Evolutionary conservation across 2,888 invertebrate species (phyloP).

Genomic region (Deroplatys truncata): DNA sequence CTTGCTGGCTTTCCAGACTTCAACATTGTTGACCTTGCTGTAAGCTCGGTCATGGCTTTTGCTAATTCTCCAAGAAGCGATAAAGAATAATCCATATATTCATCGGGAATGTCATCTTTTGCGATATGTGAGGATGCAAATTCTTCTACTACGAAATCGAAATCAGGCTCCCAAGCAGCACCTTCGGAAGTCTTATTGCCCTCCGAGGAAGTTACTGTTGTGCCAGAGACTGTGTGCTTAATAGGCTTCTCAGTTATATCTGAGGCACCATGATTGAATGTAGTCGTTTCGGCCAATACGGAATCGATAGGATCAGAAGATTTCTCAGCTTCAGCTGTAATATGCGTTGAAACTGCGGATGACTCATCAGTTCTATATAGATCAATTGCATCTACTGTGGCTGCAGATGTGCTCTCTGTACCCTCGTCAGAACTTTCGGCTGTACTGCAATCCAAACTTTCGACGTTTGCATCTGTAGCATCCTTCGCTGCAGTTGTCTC

Average conservation of each 20-base stretch:
- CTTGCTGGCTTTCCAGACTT: neutral
- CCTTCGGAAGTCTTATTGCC: neutral
- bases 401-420: neutral
- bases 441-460: neutral
- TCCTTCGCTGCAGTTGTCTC: neutral
- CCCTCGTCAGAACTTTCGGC: neutral
- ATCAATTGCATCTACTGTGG: no score
- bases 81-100: neutral
- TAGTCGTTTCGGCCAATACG: no score
- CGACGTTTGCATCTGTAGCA: neutral
- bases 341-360: neutral
- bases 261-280: no score
- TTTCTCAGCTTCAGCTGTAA: no score
- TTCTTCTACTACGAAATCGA: neutral
- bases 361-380: neutral
- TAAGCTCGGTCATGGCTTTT: neutral
- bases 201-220: neutral
- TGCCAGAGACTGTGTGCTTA: neutral
- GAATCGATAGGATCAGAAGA: no score
- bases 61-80: neutral
- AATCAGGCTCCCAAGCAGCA: neutral
- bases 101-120: neutral
- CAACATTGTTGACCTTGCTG: neutral
- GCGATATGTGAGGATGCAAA: neutral
- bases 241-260: neutral